A percentile compares a stretch with the other conserved stretches of the same genome.
Conservation (phyloP, 2,797 vertebrate genomes). For the Cetoscarus ocellatus region DNA sequence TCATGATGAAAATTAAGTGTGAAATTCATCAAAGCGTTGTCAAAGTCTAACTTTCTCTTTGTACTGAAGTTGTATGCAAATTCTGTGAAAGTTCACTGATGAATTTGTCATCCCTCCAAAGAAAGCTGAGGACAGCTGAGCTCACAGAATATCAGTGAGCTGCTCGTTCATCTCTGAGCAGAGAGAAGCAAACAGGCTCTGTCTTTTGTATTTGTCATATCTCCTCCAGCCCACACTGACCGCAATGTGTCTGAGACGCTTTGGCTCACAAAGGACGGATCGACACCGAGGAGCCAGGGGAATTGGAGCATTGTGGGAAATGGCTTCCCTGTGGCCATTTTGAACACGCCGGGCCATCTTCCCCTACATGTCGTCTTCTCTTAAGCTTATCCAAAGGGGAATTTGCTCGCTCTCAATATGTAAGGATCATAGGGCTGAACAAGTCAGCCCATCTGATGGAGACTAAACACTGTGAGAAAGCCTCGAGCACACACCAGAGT, state of each 20-base stretch:
- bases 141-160: conserved; percentile 49
- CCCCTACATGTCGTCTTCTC: conserved; percentile 48
- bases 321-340: conserved; percentile 74
- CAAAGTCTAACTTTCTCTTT: background rate
- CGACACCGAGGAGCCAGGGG: conserved; percentile 66
- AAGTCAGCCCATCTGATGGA: conserved; percentile 35
- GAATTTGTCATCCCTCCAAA: conserved; percentile 36
- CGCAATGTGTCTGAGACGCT: conserved; percentile 80
- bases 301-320: conserved; percentile 69
- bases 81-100: conserved; percentile 34
- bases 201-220: conserved; percentile 74
- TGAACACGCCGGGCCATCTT: conserved; percentile 57
- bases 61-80: conserved; percentile 12
- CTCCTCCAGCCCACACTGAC: conserved; percentile 77
- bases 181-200: conserved; percentile 50
- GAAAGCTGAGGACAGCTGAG: conserved; percentile 28
- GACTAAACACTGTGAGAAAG: conserved; percentile 38
- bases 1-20: too few relatives aligned
- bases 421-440: conserved; percentile 54
- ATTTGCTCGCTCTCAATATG: conserved; percentile 13
- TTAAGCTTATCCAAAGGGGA: conserved; percentile 58
- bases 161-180: conserved; percentile 31
- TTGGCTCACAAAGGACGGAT: conserved; percentile 80
- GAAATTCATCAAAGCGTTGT: background rate
- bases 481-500: conserved; percentile 13